Percentiles rank a stretch among this genome's conserved stretches.
Evolutionary conservation across 2,888 invertebrate genomes (phyloP).

Genomic region (Mylabris sibirica): DNA sequence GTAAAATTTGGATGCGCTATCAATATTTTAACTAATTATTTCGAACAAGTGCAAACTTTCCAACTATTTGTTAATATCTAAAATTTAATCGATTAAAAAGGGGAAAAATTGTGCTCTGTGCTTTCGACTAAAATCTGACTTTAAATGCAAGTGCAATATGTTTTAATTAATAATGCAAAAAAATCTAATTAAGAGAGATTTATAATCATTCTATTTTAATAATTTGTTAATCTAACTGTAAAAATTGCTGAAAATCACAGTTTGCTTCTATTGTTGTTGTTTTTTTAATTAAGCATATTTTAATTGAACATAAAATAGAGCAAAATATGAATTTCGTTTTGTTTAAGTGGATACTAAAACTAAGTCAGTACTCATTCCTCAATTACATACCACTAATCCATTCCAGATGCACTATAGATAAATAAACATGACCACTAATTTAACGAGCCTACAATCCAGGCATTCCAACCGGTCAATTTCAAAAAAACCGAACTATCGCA

Average conservation of each 20-base stretch:
- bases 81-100: not conserved
- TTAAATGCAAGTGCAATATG: slow-evolving; percentile 33
- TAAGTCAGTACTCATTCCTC: slow-evolving; percentile 56
- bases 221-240: slow-evolving; percentile 27
- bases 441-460: slow-evolving; percentile 28
- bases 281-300: not conserved
- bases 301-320: not conserved
- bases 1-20: not conserved
- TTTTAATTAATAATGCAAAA: slow-evolving; percentile 31
- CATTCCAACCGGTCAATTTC: not conserved
- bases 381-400: slow-evolving; percentile 53
- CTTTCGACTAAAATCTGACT: slow-evolving; percentile 2
- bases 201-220: slow-evolving; percentile 27
- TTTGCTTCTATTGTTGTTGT: not conserved
- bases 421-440: slow-evolving; percentile 14
- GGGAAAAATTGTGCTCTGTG: slow-evolving; percentile 17
- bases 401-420: slow-evolving; percentile 47
- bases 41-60: not conserved
- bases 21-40: not conserved
- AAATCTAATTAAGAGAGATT: not conserved
- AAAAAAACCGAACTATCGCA: not conserved
- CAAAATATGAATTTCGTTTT: slow-evolving; percentile 16
- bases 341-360: slow-evolving; percentile 48
- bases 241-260: slow-evolving; percentile 31
- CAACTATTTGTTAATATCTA: not conserved